Evolutionary conservation across 2,888 invertebrate genomes (phyloP).

Genomic region (Acleris cristana): DNA sequence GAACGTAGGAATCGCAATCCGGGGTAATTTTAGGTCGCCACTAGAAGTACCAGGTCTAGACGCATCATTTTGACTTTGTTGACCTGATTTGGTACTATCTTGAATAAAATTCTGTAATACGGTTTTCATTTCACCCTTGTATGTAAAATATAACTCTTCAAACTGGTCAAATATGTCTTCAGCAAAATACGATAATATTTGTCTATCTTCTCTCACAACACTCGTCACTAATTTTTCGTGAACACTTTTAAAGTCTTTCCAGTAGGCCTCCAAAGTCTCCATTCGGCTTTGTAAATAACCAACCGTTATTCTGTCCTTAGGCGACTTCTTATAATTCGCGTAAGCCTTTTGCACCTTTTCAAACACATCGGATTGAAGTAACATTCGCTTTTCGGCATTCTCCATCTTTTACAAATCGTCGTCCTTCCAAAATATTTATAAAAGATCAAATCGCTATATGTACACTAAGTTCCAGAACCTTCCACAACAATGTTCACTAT

Average conservation of each 20-base stretch:
- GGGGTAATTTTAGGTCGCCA: no score
- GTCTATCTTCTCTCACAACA: background rate
- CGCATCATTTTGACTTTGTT: no score
- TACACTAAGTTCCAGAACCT: no score
- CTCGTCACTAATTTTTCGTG: constrained; percentile 7
- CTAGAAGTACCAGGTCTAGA: no score
- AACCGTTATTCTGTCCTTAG: constrained; percentile 1
- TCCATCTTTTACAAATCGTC: background rate
- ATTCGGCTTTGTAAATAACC: constrained; percentile 11
- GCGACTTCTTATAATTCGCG: background rate
- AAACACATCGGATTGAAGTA: background rate
- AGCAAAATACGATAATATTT: constrained; percentile 5
- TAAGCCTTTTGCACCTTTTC: constrained; percentile 3
- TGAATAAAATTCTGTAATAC: background rate
- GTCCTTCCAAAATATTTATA: background rate
- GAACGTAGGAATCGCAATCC: no score
- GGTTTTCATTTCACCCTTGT: constrained; percentile 7
- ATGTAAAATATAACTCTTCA: constrained; percentile 1
- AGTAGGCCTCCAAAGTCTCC: constrained; percentile 3
- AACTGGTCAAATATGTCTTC: background rate
- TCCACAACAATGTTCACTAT: no score
- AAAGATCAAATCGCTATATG: no score
- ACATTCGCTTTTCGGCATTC: background rate
- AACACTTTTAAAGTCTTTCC: constrained; percentile 1
- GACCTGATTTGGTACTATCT: no score